Base-by-base conservation (phyloP, 2,888 invertebrate species). In the Sinelater perroti region DNA sequence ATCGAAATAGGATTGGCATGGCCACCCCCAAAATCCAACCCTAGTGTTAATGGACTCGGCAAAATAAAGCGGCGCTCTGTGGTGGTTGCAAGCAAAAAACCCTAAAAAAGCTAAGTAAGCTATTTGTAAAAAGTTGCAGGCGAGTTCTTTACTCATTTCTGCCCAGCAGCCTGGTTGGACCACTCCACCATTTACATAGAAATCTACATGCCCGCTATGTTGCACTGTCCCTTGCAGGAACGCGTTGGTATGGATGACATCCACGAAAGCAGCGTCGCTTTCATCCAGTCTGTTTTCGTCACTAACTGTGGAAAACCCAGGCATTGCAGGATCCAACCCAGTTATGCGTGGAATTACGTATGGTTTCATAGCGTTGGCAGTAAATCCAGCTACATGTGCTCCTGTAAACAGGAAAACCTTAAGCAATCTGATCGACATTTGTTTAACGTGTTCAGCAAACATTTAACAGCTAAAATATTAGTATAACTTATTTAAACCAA, bases 231-330 rank as follows among this genome's bases (percentile, higher is more conserved):
- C 89, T 66, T 88, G 86, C 1, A 87, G 75, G 62, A 88, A 81
- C 0, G 87, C 87, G 68, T 89, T 89, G 0, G 89, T 88, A 67
- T 90, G 89, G 45, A 88, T 81, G 1, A 89, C 85, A 70, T 89
- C 89, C 0, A 90, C 89, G 68, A 87, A 89, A 2, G 79, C 71
- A 0, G 88, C 89, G 67, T 89, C 89, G 0, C 78, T 74, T 1
- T 82, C 72, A 70, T 87, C 87, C 45, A 90, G 70, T 67, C 87
- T 87, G 35, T 83, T 79, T 31, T 81, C 77, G 24, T 72, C 67
- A 60, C 79, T 68, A 8, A 83, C 79, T 26, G 82, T 82, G 2
- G 83, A 77, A 68, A 88, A 89, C 1, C 88, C 76, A 0, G 89
- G 89, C 76, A 88, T 79, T 0, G 89, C 89, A 0, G 89, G 89